Conservation (phyloP, 2,113 vertebrate genomes). For the Neogale vison region DNA sequence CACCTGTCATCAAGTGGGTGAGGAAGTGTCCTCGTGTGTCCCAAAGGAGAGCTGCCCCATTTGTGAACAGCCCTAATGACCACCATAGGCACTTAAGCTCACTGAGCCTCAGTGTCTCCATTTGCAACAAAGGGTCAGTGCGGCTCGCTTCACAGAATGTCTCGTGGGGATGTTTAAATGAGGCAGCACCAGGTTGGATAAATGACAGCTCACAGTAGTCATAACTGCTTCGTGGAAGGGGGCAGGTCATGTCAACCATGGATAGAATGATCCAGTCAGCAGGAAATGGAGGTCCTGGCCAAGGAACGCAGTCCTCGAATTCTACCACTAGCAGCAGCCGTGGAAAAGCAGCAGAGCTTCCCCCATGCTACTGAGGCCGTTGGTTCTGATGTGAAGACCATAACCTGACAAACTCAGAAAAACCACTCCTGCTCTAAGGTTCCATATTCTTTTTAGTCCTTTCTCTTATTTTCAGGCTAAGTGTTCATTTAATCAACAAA, state of each 20-base stretch:
- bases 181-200: background rate
- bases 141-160: background rate
- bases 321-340: background rate
- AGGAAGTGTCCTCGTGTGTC: background rate
- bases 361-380: background rate
- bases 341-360: background rate
- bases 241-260: background rate
- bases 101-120: background rate
- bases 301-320: background rate
- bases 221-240: background rate
- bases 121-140: background rate
- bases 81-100: background rate
- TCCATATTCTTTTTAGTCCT: background rate
- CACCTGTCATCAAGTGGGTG: background rate
- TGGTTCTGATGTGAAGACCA: background rate
- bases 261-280: background rate
- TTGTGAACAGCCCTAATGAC: background rate
- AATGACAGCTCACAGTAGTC: background rate
- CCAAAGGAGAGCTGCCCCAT: background rate
- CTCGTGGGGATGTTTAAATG: background rate
- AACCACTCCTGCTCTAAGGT: background rate
- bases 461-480: constrained; percentile 21
- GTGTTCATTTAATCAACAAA: constrained; percentile 4
- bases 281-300: background rate
- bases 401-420: background rate